Conservation (phyloP, 2,113 vertebrate species). For the Podilymbus podiceps region DNA sequence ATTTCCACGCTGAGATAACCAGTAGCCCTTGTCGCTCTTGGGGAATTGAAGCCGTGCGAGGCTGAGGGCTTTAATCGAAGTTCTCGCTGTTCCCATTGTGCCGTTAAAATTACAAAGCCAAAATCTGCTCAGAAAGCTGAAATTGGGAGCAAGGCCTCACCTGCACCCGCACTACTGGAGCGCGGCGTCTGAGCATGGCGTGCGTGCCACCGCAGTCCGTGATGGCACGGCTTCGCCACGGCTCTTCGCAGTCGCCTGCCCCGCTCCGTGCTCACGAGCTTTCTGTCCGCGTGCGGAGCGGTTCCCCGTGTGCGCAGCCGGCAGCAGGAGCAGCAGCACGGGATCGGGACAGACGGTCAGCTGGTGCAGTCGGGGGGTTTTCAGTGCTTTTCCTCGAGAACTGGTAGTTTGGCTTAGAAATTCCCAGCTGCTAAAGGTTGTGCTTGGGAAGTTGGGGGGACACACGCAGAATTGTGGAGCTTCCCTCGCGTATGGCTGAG, state of each 20-base stretch:
- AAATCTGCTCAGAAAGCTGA: neutral
- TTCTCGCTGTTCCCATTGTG: accelerated
- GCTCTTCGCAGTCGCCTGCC: neutral
- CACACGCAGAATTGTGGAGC: no score
- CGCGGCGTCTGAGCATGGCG: accelerated
- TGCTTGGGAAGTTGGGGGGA: neutral
- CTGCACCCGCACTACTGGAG: neutral
- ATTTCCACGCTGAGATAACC: neutral
- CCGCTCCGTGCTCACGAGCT: neutral
- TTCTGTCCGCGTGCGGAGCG: neutral
- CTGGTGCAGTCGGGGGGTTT: accelerated
- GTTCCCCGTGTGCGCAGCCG: neutral
- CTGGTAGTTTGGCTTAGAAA: neutral
- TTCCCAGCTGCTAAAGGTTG: neutral
- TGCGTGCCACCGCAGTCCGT: accelerated
- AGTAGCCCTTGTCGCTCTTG: neutral
- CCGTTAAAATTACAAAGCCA: neutral
- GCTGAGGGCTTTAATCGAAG: neutral
- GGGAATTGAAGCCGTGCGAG: neutral
- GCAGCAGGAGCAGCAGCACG: neutral
- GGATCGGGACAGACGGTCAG: no score
- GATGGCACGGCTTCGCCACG: neutral
- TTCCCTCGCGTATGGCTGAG: neutral
- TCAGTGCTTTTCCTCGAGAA: neutral
- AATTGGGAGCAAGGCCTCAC: neutral